Percentiles rank a stretch among this genome's conserved stretches.
Conservation (phyloP, 1,140 invertebrate genomes). For the Aphelenchoides fujianensis region DNA sequence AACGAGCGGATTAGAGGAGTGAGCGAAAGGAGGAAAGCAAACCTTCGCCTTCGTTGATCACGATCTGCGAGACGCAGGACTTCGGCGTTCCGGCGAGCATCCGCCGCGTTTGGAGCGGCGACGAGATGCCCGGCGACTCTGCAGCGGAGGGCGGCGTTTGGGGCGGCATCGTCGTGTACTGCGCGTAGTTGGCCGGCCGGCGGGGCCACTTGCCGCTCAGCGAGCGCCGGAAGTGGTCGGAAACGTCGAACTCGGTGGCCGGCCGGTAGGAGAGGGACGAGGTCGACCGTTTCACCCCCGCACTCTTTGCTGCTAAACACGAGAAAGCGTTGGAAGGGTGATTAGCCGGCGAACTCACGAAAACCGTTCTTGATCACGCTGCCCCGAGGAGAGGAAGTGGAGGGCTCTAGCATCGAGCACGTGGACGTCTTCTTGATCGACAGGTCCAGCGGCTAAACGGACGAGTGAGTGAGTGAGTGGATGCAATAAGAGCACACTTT, state of each 20-base stretch:
- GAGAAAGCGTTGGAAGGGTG: not conserved
- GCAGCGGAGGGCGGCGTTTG: too few relatives aligned
- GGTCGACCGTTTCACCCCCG: conserved; percentile 29
- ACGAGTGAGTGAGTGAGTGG: not conserved
- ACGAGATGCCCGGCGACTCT: conserved; percentile 16
- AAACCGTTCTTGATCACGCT: not conserved
- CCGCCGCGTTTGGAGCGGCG: too few relatives aligned
- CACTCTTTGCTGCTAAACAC: not conserved
- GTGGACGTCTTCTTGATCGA: not conserved
- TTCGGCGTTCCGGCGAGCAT: conserved; percentile 18
- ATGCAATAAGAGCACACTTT: too few relatives aligned
- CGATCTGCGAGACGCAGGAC: conserved; percentile 23
- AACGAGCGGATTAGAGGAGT: too few relatives aligned
- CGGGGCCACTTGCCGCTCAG: conserved; percentile 41
- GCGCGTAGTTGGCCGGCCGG: conserved; percentile 27
- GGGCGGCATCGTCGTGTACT: conserved; percentile 24
- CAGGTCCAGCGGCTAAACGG: conserved; percentile 14
- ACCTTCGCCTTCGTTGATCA: conserved; percentile 33
- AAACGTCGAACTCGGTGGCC: conserved; percentile 33
- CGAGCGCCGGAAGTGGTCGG: conserved; percentile 40
- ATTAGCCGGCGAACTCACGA: not conserved
- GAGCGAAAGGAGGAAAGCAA: not conserved
- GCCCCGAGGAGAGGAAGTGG: not conserved
- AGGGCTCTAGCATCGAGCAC: not conserved
- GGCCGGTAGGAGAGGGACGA: conserved; percentile 35